A percentile compares a stretch with the other conserved stretches of the same genome.
phyloP scores from a whole-genome alignment of 2,113 vertebrate genomes.

The Synchiropus splendidus region DNA sequence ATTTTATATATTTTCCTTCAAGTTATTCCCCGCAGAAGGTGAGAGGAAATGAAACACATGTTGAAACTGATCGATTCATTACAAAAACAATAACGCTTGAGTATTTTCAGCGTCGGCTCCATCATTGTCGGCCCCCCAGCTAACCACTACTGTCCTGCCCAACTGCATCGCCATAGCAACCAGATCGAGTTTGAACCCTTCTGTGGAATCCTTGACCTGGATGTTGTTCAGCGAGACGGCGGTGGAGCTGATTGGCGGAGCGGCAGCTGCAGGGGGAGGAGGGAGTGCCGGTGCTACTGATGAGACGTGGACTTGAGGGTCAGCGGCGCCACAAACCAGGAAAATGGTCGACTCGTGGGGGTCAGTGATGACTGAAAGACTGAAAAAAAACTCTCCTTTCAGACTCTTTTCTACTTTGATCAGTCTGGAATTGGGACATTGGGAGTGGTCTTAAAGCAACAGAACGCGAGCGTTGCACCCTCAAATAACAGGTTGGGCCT shows the following conservation, averaged over 20 bases:
- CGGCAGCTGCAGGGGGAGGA: constrained; percentile 11
- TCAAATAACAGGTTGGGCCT: too few species aligned
- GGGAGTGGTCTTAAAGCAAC: not conserved
- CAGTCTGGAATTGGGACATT: not conserved
- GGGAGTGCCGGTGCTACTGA: constrained; percentile 6
- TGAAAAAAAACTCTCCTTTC: not conserved
- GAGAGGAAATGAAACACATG: constrained; percentile 33
- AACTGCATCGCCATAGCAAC: constrained; percentile 33
- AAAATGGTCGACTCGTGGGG: constrained; percentile 4
- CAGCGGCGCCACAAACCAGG: not conserved
- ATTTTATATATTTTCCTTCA: constrained; percentile 23
- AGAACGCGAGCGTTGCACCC: too few species aligned
- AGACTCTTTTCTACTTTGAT: constrained; percentile 1
- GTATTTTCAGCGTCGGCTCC: constrained; percentile 13
- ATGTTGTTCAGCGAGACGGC: constrained; percentile 30
- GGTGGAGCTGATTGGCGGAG: constrained; percentile 15
- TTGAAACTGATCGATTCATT: constrained; percentile 25
- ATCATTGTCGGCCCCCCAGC: constrained; percentile 4
- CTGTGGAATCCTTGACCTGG: constrained; percentile 42
- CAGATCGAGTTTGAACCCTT: constrained; percentile 23
- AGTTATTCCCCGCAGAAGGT: constrained; percentile 13
- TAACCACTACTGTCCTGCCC: constrained; percentile 6
- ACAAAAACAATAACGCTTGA: constrained; percentile 7
- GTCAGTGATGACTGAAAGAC: not conserved
- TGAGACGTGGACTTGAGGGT: constrained; percentile 13